These are phyloP conservation scores for Condylostylus longicornis DNA, from an alignment of 1,140 invertebrate genomes.

Conservation along the genomic window DNA sequence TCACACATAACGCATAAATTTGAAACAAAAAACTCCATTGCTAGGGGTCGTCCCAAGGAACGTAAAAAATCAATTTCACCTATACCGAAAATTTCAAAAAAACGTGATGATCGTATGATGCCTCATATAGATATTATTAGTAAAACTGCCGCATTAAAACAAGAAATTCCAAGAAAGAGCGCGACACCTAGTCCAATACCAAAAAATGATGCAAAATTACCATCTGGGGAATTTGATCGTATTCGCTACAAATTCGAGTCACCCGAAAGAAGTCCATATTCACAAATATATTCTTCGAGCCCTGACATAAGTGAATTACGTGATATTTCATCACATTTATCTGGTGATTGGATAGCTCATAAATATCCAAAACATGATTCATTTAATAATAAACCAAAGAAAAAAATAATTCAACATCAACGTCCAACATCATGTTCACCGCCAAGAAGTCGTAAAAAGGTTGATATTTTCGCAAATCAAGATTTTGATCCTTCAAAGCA, in stretches of 20 bases:
- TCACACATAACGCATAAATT: constrained; percentile 43
- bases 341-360: constrained; percentile 61
- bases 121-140: constrained; percentile 78
- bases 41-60: constrained; percentile 34
- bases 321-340: constrained; percentile 59
- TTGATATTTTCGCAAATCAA: constrained; percentile 49
- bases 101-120: constrained; percentile 58
- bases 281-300: constrained; percentile 62
- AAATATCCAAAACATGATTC: constrained; percentile 54
- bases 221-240: constrained; percentile 46
- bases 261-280: constrained; percentile 44
- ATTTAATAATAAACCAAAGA: no score
- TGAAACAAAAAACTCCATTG: constrained; percentile 30
- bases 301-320: constrained; percentile 61
- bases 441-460: no score
- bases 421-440: constrained; percentile 21
- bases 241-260: constrained; percentile 53
- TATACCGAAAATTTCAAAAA: constrained; percentile 43
- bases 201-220: constrained; percentile 24
- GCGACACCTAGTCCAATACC: constrained; percentile 24
- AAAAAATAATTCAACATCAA: no score
- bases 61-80: constrained; percentile 41
- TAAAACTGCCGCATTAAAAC: constrained; percentile 56
- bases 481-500: constrained; percentile 58
- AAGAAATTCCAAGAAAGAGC: constrained; percentile 24